Evolutionary conservation across 2,113 vertebrate species (phyloP), one percentile per base, ranked within the genome.

Genomic region (Sinocyclocheilus maitianheensis): DNA sequence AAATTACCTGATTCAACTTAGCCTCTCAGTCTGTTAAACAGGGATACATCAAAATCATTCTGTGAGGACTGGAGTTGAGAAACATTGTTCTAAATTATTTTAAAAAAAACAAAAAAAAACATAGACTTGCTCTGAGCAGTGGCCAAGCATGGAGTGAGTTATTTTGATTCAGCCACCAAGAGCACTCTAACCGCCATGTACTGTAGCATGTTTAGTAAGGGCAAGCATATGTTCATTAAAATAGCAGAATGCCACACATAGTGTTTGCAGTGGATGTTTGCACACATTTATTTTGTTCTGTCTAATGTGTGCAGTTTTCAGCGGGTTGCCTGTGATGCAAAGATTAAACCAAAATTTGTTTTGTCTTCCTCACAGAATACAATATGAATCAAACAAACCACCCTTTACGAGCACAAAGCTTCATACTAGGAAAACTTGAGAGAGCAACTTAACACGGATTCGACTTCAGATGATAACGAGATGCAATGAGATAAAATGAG

Each of bases 401-500:
- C 51, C 40, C 63, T 37, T 74, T 75, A 60, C 6, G 3, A 69
- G 14, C 80, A 86, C 60, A 75, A 88, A 84, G 86, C 37, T 65
- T 58, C 62, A 77, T 48, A 30, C 26, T 46, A 51, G 71, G 37
- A 84, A 83, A 81, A 55, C 58, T 75, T 69, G 60, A 81, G 77
- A 67, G 46, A 84, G 48, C 69, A 89, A 88, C 90, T 89, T 87
- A 75, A 80, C 72, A 87, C 81, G 77, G 83, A 87, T 90, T 91
- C 87, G 71, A 89, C 86, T 90, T 91, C 63, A 93, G 88, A 93
- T 91, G 30, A 34, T 34, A 34, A 34, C 2, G 37, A 37, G 37
- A 46, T 91, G 90, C 88, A 87, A 91, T 91, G 43, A 91, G 87
- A 93, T 90, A 86, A 87, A 89, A 89, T 77, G 53, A 86, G 80